phyloP scores from a whole-genome alignment of 2,113 vertebrate species.

The Corythornis vintsioides region DNA sequence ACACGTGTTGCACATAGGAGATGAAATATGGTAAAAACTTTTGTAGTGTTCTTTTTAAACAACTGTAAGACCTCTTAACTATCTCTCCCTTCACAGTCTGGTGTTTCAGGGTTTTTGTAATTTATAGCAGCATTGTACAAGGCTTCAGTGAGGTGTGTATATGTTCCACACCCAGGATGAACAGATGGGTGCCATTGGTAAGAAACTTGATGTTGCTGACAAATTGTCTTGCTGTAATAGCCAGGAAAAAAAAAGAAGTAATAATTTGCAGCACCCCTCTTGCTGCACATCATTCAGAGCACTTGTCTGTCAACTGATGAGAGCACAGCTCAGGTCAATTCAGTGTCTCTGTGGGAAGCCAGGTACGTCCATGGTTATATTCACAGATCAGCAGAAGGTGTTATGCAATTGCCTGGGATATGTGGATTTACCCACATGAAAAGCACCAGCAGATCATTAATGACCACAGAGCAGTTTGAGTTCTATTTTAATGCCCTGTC shows the following conservation, averaged over 20 bases:
- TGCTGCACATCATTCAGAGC: background rate
- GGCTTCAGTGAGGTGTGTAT: background rate
- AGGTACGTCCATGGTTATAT: background rate
- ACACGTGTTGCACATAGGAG: rapidly evolving
- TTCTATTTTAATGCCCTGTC: background rate
- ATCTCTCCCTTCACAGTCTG: background rate
- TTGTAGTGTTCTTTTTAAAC: background rate
- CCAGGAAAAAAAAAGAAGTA: too few relatives aligned
- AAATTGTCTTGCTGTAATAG: background rate
- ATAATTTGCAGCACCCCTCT: rapidly evolving
- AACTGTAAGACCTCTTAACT: background rate
- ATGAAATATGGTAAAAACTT: background rate
- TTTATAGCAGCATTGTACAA: background rate
- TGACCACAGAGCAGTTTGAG: background rate
- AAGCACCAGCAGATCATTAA: background rate
- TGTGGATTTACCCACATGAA: background rate
- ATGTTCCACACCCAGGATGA: rapidly evolving
- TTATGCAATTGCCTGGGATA: background rate
- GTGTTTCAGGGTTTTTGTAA: background rate
- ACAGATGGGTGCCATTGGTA: background rate
- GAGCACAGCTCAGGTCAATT: background rate
- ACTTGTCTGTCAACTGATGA: background rate
- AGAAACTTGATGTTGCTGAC: background rate
- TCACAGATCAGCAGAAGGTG: background rate
- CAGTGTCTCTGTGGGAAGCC: background rate